phyloP scores from a whole-genome alignment of 2,888 invertebrate genomes.

The Cheilosia vulpina region DNA sequence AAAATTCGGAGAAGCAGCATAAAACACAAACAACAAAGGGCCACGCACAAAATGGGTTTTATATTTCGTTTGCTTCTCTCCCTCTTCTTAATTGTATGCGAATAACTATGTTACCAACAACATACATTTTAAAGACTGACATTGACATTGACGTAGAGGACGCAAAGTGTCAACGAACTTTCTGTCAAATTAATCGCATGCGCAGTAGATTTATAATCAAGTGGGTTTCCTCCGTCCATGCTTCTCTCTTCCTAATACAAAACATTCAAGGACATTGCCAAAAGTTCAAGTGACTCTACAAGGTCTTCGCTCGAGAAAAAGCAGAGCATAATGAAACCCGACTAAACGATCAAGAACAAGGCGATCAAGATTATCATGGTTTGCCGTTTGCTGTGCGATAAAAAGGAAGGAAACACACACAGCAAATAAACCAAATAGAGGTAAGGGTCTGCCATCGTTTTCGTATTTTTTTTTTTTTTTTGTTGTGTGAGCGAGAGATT shows the following conservation, averaged over 20 bases:
- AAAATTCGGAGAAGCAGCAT: slow-evolving; percentile 44
- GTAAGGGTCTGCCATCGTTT: slow-evolving; percentile 58
- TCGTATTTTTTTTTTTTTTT: neutral
- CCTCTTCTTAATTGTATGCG: slow-evolving; percentile 59
- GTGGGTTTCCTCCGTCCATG: slow-evolving; percentile 12
- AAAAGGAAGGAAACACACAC: slow-evolving; percentile 63
- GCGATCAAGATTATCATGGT: slow-evolving; percentile 59
- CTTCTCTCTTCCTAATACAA: slow-evolving; percentile 25
- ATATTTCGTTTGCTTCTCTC: slow-evolving; percentile 40
- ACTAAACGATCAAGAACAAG: slow-evolving; percentile 43
- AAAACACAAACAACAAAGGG: slow-evolving; percentile 33
- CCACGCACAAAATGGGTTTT: slow-evolving; percentile 65
- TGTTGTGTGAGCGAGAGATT: neutral
- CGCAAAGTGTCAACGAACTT: slow-evolving; percentile 68
- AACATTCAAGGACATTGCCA: slow-evolving; percentile 73
- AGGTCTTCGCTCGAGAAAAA: slow-evolving; percentile 57
- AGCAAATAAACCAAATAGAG: slow-evolving; percentile 34
- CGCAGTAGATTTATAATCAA: slow-evolving; percentile 60
- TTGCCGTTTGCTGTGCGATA: slow-evolving; percentile 46
- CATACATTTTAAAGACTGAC: slow-evolving; percentile 57
- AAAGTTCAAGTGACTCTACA: slow-evolving; percentile 73
- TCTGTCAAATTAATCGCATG: slow-evolving; percentile 51
- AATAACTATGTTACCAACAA: slow-evolving; percentile 63
- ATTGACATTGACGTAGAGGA: slow-evolving; percentile 69
- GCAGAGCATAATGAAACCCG: slow-evolving; percentile 22